phyloP scores from a whole-genome alignment of 1,140 invertebrate genomes.

The Bradysia coprophila region DNA sequence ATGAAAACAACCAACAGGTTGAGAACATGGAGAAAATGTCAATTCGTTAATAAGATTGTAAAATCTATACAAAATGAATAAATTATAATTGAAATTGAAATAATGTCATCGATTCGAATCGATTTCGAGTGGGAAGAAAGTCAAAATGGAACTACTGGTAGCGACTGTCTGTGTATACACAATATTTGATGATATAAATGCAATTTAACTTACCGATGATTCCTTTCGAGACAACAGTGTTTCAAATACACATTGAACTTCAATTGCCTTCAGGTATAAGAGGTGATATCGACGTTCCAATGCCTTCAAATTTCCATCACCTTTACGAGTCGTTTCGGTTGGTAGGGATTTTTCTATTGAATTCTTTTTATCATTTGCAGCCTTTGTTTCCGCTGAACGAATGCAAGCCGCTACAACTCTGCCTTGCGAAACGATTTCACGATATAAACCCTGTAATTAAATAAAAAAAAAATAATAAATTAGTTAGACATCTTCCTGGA shows the following conservation, averaged over 20 bases:
- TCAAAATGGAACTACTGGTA: no score
- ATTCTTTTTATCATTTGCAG: conserved; percentile 1
- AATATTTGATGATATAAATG: no score
- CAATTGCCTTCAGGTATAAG: conserved; percentile 66
- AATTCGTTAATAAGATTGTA: no score
- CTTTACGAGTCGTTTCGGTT: conserved; percentile 18
- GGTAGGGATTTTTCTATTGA: conserved; percentile 20
- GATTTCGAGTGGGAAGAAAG: no score
- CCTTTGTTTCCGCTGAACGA: conserved; percentile 9
- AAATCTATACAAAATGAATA: no score
- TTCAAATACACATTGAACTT: conserved; percentile 75
- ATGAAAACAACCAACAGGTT: no score
- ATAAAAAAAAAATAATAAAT: conserved; percentile 5
- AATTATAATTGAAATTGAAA: no score
- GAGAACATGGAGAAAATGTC: no score
- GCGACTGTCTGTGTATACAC: no score
- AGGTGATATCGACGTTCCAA: conserved; percentile 74
- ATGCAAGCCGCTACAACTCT: conserved; percentile 49
- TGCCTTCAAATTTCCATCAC: conserved; percentile 27
- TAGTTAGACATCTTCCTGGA: no score
- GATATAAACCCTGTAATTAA: conserved; percentile 42
- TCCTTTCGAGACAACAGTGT: conserved; percentile 25
- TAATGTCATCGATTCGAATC: no score
- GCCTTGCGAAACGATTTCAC: conserved; percentile 53
- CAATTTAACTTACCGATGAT: neutral